Evolutionary conservation across 2,797 vertebrate genomes (phyloP).

Genomic region (Merluccius polli): DNA sequence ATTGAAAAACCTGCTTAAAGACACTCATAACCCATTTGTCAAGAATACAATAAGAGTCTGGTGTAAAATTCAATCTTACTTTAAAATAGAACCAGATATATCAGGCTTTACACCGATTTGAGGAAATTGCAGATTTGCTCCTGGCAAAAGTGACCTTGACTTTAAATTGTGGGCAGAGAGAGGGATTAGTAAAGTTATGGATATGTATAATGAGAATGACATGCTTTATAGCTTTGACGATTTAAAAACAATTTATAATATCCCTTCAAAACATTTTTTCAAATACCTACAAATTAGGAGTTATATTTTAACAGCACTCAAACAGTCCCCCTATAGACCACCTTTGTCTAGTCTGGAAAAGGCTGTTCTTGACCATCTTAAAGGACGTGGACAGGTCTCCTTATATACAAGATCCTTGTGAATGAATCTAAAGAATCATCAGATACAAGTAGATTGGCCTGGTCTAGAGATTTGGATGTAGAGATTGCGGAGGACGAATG

Average conservation of each 20-base stretch:
- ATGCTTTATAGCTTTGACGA: no score
- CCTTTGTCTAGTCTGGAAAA: background rate
- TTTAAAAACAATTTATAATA: conserved; percentile 4
- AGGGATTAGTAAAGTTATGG: background rate
- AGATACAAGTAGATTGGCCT: background rate
- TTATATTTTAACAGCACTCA: background rate
- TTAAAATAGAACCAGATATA: background rate
- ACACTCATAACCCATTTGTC: background rate
- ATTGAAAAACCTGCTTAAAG: conserved; percentile 5
- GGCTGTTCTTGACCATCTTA: background rate
- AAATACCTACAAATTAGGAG: background rate
- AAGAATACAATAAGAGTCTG: background rate
- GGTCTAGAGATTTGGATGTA: no score
- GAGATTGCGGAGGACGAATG: background rate
- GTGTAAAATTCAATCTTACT: background rate
- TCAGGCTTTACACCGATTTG: background rate
- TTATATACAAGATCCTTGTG: background rate
- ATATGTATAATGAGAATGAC: no score
- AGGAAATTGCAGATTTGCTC: background rate
- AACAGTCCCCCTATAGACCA: background rate
- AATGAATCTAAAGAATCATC: conserved; percentile 6
- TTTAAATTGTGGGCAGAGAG: background rate
- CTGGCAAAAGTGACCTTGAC: background rate
- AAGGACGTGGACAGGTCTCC: conserved; percentile 2
- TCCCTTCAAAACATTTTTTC: no score